A percentile compares a stretch with the other conserved stretches of the same genome.
These are phyloP conservation scores for Anthopleura xanthogrammica DNA, from an alignment of 92 coral and sea anemone genomes.

Conservation along the genomic window DNA sequence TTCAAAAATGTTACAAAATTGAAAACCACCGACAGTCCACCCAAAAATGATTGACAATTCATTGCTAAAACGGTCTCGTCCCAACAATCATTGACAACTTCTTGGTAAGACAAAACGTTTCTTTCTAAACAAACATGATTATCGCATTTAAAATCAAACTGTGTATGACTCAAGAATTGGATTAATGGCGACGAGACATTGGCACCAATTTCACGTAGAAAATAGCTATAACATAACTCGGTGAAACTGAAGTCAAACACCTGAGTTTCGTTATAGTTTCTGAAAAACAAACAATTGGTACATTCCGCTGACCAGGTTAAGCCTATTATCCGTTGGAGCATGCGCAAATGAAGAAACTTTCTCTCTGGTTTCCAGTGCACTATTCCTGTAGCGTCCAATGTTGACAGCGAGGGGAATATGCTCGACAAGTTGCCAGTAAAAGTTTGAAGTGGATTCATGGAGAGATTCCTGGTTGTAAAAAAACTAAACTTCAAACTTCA, in stretches of 20 bases:
- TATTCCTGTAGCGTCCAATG: too few species aligned
- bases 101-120: background rate
- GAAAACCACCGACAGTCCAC: too few species aligned
- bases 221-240: background rate
- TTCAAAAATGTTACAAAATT: too few species aligned
- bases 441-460: background rate
- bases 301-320: too few species aligned
- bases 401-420: background rate
- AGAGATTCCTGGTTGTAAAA: background rate
- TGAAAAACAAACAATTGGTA: constrained; percentile 27
- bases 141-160: background rate
- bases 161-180: background rate
- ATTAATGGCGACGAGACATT: constrained; percentile 1
- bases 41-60: too few species aligned
- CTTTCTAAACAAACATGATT: background rate
- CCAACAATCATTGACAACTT: background rate
- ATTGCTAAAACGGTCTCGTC: constrained; percentile 12
- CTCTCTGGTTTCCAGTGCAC: too few species aligned
- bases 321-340: too few species aligned
- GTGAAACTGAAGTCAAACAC: background rate
- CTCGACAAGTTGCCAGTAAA: constrained; percentile 19
- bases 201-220: background rate
- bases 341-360: too few species aligned
- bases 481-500: background rate
- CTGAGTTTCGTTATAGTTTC: background rate